Conservation (phyloP, 2,797 vertebrate genomes). For the Neoniphon sammara region DNA sequence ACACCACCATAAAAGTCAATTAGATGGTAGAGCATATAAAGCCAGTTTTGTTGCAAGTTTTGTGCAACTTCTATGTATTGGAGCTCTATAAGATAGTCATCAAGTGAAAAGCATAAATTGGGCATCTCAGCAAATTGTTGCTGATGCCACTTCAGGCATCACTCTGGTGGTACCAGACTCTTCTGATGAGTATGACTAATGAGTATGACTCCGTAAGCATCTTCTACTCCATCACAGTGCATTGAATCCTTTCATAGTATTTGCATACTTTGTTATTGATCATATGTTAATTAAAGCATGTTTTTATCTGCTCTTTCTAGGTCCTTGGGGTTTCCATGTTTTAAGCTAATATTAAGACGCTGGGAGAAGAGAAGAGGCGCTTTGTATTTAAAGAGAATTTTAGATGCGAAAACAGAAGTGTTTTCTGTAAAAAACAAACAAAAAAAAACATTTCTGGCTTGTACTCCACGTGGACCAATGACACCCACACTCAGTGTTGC, state of each 20-base stretch:
- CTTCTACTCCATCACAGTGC: too few species aligned
- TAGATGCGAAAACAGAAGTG: conserved; percentile 93
- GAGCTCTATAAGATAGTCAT: too few species aligned
- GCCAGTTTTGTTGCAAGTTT: too few species aligned
- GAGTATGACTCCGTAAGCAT: too few species aligned
- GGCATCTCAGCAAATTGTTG: too few species aligned
- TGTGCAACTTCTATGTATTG: too few species aligned
- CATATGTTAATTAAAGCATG: conserved; percentile 43
- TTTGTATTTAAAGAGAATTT: conserved; percentile 94
- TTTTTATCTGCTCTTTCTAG: conserved; percentile 81
- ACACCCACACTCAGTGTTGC: conserved; percentile 98
- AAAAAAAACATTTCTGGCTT: conserved; percentile 85
- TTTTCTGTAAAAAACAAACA: conserved; percentile 86
- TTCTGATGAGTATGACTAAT: too few species aligned
- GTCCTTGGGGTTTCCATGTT: conserved; percentile 99
- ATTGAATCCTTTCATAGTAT: neutral
- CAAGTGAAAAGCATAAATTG: too few species aligned
- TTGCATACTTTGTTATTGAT: conserved; percentile 41
- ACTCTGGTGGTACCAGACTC: too few species aligned
- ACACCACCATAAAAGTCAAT: too few species aligned
- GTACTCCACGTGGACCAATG: conserved; percentile 93
- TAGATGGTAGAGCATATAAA: too few species aligned
- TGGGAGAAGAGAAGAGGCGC: conserved; percentile 88
- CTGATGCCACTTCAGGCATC: too few species aligned
- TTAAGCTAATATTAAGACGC: conserved; percentile 91